These are phyloP conservation scores for Misgurnus anguillicaudatus DNA, from an alignment of 2,113 vertebrate species.

Conservation along the genomic window DNA sequence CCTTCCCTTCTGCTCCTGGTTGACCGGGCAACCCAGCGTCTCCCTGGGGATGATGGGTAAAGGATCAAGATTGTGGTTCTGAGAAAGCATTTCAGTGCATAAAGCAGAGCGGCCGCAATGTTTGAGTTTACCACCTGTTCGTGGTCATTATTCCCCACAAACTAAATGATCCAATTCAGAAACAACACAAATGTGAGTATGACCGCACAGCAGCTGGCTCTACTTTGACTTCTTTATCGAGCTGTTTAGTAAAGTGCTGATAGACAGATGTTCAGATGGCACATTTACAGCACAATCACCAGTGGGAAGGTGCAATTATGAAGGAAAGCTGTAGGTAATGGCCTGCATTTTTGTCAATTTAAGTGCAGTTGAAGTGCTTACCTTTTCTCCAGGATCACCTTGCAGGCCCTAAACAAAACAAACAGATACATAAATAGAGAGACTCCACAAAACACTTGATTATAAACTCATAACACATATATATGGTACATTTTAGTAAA, in stretches of 20 bases:
- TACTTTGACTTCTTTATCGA: constrained; percentile 15
- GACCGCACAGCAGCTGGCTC: constrained; percentile 27
- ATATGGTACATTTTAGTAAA: no score
- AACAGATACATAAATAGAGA: constrained; percentile 23
- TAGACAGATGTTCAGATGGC: constrained; percentile 55
- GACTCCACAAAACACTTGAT: no score
- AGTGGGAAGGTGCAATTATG: constrained; percentile 22
- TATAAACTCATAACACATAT: no score
- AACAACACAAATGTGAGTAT: constrained; percentile 25
- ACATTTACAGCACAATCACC: constrained; percentile 54
- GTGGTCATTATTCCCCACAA: not conserved
- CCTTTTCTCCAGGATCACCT: constrained; percentile 72
- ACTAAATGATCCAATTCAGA: not conserved
- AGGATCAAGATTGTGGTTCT: constrained; percentile 30
- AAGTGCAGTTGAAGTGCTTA: constrained; percentile 57
- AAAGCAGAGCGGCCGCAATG: not conserved
- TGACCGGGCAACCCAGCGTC: constrained; percentile 77
- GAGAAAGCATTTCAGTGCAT: constrained; percentile 11
- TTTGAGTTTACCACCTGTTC: not conserved
- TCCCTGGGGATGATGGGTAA: constrained; percentile 69
- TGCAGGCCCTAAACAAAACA: constrained; percentile 59
- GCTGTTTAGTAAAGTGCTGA: constrained; percentile 44
- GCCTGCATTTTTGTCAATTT: constrained; percentile 27
- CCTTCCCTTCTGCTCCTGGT: constrained; percentile 85
- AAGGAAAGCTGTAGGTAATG: constrained; percentile 17